phyloP scores from a whole-genome alignment of 1,140 invertebrate genomes.

The Eurosta solidaginis region DNA sequence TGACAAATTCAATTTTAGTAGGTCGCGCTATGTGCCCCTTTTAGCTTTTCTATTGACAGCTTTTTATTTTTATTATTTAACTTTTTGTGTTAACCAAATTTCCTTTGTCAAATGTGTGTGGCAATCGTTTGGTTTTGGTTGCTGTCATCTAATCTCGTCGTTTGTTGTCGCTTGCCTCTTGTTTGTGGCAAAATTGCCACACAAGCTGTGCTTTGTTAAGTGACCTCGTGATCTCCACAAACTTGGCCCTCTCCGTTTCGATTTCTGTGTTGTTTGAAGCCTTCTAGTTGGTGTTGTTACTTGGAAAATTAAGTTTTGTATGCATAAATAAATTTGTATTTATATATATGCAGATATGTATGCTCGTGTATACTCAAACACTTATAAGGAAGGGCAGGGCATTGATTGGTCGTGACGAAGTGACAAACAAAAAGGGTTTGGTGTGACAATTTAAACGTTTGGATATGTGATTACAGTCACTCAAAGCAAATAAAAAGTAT shows the following conservation, averaged over 20 bases:
- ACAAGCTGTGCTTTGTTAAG: background rate
- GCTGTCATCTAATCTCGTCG: too few relatives aligned
- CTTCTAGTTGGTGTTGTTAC: background rate
- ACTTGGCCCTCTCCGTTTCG: background rate
- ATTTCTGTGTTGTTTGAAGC: background rate
- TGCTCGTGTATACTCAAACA: background rate
- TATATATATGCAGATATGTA: background rate
- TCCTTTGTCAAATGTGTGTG: background rate
- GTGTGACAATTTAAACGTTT: conserved; percentile 22
- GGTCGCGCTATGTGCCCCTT: too few relatives aligned
- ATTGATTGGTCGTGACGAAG: conserved; percentile 9
- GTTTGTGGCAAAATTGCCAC: background rate
- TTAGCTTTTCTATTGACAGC: too few relatives aligned
- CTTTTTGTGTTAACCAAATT: too few relatives aligned
- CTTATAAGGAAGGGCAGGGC: conserved; percentile 26
- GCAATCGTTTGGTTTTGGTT: background rate
- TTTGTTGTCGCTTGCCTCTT: too few relatives aligned
- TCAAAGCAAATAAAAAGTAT: background rate
- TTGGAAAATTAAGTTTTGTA: background rate
- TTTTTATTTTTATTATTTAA: too few relatives aligned
- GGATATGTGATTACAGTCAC: conserved; percentile 16
- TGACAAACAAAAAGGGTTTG: background rate
- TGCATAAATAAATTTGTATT: background rate
- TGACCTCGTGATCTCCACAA: background rate
- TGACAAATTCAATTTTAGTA: too few relatives aligned